Conservation (phyloP, 1,140 invertebrate species). For the Drosophila ambigua region DNA sequence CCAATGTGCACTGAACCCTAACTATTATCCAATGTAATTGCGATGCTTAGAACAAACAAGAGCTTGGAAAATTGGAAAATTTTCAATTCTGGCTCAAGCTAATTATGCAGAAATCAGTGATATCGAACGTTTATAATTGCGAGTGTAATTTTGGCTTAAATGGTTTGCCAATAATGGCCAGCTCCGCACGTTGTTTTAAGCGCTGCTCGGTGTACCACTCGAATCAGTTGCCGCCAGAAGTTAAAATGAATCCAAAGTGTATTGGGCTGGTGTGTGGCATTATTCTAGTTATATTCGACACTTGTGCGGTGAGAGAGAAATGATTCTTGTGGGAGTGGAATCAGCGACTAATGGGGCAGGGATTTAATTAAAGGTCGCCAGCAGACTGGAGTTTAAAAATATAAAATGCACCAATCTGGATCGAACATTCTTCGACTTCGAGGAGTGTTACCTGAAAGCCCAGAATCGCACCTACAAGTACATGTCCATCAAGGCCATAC, state of each 20-base stretch:
- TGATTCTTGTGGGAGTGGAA: too few relatives aligned
- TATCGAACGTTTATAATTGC: too few relatives aligned
- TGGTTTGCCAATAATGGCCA: too few relatives aligned
- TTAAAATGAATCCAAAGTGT: not conserved
- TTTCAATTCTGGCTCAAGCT: not conserved
- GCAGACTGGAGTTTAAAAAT: conserved; percentile 22
- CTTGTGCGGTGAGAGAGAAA: conserved; percentile 3
- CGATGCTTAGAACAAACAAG: not conserved
- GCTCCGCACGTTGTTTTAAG: too few relatives aligned
- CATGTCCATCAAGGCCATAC: conserved; percentile 5
- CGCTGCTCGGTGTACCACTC: too few relatives aligned
- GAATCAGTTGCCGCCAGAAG: not conserved
- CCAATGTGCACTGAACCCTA: too few relatives aligned
- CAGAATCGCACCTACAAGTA: conserved; percentile 18
- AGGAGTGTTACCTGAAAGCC: conserved; percentile 26
- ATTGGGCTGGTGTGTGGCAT: not conserved
- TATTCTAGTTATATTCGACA: not conserved
- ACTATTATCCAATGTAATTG: too few relatives aligned
- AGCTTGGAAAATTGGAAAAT: too few relatives aligned
- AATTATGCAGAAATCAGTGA: not conserved
- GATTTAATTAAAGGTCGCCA: not conserved
- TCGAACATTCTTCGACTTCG: not conserved
- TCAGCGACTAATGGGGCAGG: too few relatives aligned
- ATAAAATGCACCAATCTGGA: conserved; percentile 15
- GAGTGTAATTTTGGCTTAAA: too few relatives aligned